A percentile compares a stretch with the other conserved stretches of the same genome.
Evolutionary conservation across 2,797 vertebrate species (phyloP).

Genomic region (Alectoris magna): DNA sequence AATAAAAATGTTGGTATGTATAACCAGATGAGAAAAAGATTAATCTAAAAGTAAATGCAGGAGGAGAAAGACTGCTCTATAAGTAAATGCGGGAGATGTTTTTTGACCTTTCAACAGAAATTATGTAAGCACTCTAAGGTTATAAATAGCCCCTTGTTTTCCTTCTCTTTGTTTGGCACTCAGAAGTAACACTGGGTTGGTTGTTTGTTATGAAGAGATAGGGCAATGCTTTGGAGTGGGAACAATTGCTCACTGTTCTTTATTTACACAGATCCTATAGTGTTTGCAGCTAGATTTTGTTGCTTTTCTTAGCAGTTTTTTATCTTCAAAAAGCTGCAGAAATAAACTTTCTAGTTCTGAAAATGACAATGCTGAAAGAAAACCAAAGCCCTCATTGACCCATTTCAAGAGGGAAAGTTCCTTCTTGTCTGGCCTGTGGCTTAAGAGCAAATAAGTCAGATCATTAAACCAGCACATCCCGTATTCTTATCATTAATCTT

Average conservation of each 20-base stretch:
- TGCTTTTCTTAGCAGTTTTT: slow-evolving; percentile 42
- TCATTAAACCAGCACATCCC: not conserved
- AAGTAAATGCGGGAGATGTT: slow-evolving; percentile 38
- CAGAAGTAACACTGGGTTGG: slow-evolving; percentile 55
- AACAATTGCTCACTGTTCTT: slow-evolving; percentile 65
- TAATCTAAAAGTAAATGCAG: slow-evolving; percentile 33
- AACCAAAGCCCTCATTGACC: not conserved
- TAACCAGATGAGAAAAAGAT: not conserved
- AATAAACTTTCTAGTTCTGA: slow-evolving; percentile 6
- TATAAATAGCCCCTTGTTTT: slow-evolving; percentile 65
- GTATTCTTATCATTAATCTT: not conserved
- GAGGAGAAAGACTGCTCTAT: not conserved
- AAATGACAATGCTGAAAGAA: not conserved
- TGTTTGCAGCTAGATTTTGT: slow-evolving; percentile 16
- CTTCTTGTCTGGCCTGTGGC: not conserved
- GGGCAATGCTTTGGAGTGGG: slow-evolving; percentile 42
- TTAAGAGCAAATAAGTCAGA: not conserved
- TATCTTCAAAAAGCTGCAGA: slow-evolving; percentile 14
- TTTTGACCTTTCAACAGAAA: slow-evolving; percentile 58
- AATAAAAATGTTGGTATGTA: not conserved
- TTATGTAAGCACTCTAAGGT: slow-evolving; percentile 50
- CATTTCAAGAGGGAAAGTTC: not conserved
- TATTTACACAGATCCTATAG: slow-evolving; percentile 41
- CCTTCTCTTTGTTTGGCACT: slow-evolving; percentile 41
- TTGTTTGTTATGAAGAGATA: slow-evolving; percentile 55